Conservation (phyloP, 2,113 vertebrate genomes). For the Gallinago jamesoni region DNA sequence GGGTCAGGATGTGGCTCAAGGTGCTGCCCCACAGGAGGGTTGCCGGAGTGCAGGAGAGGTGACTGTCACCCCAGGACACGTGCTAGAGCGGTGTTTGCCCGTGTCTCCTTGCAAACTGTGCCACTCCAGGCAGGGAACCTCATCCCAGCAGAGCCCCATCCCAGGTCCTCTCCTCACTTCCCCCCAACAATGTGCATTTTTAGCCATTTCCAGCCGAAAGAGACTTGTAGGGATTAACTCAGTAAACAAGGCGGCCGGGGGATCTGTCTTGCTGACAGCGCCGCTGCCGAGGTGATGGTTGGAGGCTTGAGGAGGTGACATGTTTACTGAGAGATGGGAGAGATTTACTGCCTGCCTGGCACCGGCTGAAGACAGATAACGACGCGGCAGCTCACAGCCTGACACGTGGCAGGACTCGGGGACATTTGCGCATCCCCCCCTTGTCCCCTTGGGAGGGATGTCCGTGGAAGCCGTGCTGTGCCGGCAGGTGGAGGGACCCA, state of each 20-base stretch:
- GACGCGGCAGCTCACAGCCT: neutral
- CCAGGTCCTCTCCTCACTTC: neutral
- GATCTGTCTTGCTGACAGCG: constrained; percentile 74
- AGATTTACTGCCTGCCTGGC: constrained; percentile 72
- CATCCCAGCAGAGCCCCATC: rapidly evolving
- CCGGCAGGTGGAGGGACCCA: rapidly evolving
- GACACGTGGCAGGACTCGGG: neutral
- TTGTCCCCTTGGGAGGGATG: neutral
- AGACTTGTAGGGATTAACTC: constrained; percentile 46
- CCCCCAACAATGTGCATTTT: neutral
- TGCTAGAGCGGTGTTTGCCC: neutral
- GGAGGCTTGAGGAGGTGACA: constrained; percentile 61
- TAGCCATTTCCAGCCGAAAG: neutral
- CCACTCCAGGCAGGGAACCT: neutral
- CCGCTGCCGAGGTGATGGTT: constrained; percentile 67
- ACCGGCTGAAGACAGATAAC: constrained; percentile 41
- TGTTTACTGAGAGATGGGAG: constrained; percentile 72
- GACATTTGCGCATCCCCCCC: neutral
- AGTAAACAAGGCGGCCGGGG: constrained; percentile 61
- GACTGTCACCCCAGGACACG: rapidly evolving
- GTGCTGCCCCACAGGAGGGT: neutral
- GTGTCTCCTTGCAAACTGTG: neutral
- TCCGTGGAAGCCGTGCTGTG: rapidly evolving
- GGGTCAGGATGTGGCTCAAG: neutral
- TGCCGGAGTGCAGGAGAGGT: neutral